Evolutionary conservation across 2,888 invertebrate species (phyloP), one percentile per base, ranked within the genome.

Genomic region (Gasteruption jaculator): DNA sequence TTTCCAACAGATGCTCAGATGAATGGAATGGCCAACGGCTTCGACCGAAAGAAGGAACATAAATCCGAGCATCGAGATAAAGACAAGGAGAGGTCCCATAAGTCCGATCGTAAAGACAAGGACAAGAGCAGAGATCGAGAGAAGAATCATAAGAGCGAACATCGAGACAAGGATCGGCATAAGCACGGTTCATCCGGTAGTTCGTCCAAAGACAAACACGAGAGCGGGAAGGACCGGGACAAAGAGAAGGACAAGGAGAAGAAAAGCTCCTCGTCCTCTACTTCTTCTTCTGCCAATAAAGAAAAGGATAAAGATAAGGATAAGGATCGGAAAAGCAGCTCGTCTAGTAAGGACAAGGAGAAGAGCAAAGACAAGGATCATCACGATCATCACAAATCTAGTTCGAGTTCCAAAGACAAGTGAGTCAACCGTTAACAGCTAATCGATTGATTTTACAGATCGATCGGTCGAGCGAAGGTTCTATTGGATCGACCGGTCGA

Each of bases 21-120:
- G 74, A 89, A 89, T 75, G 89, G 89, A 45, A 74, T 87, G 63
- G 85, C 84, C 61, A 86, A 89, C 74, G 90, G 89, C 39, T 87
- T 83, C 31, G 77, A 78, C 43, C 67, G 65, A 42, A 74, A 74
- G 51, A 76, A 76, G 52, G 75, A 75, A 50, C 74, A 77, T 59
- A 78, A 76, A 61, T 77, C 78, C 15, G 77, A 78, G 26, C 76
- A 78, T 53, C 73, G 73, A 49, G 75, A 78, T 55, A 76, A 71
- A 53, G 75, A 76, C 37, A 73, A 68, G 47, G 72, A 74, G 24
- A 65, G 63, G 27, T 68, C 68, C 35, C 70, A 70, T 41, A 71
- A 71, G 47, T 70, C 70, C 1, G 71, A 71, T 15, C 68, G 74
- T 48, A 74, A 73, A 49, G 69, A 71, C 42, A 70, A 69, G 45